Evolutionary conservation across 1,140 invertebrate genomes (phyloP).

Genomic region (Pseudomyrmex dendroicus): DNA sequence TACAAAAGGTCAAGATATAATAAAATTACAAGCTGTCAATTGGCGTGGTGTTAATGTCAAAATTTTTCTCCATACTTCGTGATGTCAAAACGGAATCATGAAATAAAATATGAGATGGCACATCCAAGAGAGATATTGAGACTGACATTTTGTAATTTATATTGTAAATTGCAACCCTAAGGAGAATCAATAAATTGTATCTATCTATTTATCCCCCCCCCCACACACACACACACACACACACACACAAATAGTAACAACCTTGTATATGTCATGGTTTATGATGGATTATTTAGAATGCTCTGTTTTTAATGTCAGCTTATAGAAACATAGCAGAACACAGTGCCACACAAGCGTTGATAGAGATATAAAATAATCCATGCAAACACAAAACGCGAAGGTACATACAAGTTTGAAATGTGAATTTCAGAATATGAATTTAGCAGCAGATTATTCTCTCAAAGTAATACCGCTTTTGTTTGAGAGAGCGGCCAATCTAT

Average conservation of each 20-base stretch:
- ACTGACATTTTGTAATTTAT: no score
- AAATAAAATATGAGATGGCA: no score
- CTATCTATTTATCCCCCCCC: no score
- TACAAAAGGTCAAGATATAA: no score
- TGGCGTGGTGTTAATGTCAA: no score
- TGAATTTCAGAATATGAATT: constrained; percentile 30
- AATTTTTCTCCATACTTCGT: no score
- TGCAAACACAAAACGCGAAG: neutral
- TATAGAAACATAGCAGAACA: constrained; percentile 6
- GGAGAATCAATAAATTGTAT: no score
- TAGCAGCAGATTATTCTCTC: constrained; percentile 44
- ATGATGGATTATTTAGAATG: constrained; percentile 31
- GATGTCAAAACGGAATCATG: no score
- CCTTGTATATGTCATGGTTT: neutral
- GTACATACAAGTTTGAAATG: constrained; percentile 55
- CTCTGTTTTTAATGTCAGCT: constrained; percentile 22
- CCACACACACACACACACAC: no score
- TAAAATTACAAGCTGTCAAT: no score
- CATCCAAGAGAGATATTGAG: no score
- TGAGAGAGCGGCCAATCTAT: constrained; percentile 9
- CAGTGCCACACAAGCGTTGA: constrained; percentile 1
- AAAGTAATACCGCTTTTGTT: constrained; percentile 42
- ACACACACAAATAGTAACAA: neutral
- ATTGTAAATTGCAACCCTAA: no score
- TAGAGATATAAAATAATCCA: constrained; percentile 41